Percentiles rank a stretch among this genome's conserved stretches.
Evolutionary conservation across 2,888 invertebrate species (phyloP).

Genomic region (Tenodera sinensis): DNA sequence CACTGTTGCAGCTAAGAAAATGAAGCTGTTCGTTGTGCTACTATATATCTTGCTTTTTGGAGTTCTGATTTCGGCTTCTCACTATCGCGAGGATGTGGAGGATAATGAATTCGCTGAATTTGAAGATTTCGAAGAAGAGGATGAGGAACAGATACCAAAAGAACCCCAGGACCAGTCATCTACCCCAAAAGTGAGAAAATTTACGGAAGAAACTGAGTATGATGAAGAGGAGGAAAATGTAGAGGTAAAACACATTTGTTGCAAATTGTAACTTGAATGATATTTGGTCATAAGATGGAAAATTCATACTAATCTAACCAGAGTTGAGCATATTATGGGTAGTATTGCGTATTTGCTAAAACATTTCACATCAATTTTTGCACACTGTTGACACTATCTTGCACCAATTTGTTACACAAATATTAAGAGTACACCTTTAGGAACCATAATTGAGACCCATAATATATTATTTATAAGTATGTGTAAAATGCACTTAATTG

Average conservation of each 20-base stretch:
- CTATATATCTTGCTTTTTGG: conserved; percentile 45
- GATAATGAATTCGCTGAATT: conserved; percentile 96
- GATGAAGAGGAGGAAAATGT: conserved; percentile 56
- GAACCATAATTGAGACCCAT: no score
- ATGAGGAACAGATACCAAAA: conserved; percentile 41
- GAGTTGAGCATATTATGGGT: no score
- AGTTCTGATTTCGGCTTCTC: conserved; percentile 44
- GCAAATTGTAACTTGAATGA: no score
- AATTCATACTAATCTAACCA: no score
- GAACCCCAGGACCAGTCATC: conserved; percentile 9
- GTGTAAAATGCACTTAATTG: no score
- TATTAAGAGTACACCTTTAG: no score
- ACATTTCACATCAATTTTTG: no score
- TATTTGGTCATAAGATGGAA: no score
- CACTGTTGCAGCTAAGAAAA: conserved; percentile 30
- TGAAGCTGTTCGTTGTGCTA: conserved; percentile 46
- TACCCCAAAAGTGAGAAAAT: neutral
- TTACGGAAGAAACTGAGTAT: conserved; percentile 33
- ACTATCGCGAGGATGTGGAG: conserved; percentile 52
- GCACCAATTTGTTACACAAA: no score
- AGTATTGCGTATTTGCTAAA: no score
- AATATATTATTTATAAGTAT: no score
- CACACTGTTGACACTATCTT: no score
- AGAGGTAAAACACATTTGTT: conserved; percentile 47
- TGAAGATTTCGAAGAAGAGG: conserved; percentile 79